Evolutionary conservation across 2,888 invertebrate species (phyloP), one percentile per base, ranked within the genome.

Genomic region (Agonopterix heracliana): DNA sequence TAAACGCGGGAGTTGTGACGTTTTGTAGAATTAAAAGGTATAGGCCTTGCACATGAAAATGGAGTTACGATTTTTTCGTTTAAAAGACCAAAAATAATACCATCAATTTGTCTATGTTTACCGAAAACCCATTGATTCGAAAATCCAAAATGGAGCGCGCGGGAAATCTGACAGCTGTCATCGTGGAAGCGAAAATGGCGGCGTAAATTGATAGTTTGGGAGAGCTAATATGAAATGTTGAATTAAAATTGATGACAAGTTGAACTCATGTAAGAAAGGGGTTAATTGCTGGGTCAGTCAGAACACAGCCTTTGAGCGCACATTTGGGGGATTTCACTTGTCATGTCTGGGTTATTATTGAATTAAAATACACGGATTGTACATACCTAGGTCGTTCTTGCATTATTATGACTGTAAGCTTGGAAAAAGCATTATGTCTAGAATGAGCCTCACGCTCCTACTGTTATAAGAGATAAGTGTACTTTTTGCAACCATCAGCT

Each of bases 121-220:
- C 38, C 38, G 55, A 61, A 60, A 49, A 63, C 55, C 55, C 57
- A 60, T 48, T 58, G 66, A 61, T 54, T 54, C 52, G 52, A 56
- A 56, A 56, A 57, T 57, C 53, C 54, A 56, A 59, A 64, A 64
- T 54, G 55, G 60, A 60, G 61, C 55, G 57, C 67, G 79, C 77
- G 80, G 78, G 78, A 78, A 78, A 66, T 59, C 58, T 76, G 74
- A 74, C 81, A 80, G 71, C 73, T 79, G 80, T 67, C 66, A 70
- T 26, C 38, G 26, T 26, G 50, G 58, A 59, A 59, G 53, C 48
- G 47, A 59, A 54, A 51, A 51, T 53, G 51, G 52, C 47, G 49
- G 51, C 14, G 14, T 45, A 46, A 50, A 50, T 53, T 52, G 47
- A 51, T 48, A 46, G 46, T 35, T 50, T 49, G 46, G 51, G 46